phyloP scores from a whole-genome alignment of 2,888 invertebrate species.

The Tillus elongatus region DNA sequence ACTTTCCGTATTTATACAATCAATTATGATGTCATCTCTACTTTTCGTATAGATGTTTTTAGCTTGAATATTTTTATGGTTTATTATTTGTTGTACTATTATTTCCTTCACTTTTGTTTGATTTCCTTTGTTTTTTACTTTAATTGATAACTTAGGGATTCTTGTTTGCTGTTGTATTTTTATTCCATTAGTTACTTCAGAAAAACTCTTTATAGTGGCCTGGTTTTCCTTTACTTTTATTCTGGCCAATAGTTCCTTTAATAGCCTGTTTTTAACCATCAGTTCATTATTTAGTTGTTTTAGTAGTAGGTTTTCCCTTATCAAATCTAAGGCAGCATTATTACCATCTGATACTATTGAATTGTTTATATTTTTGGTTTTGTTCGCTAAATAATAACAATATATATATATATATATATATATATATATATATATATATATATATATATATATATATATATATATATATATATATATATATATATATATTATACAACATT shows the following conservation, averaged over 20 bases:
- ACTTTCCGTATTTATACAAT: conserved; percentile 1
- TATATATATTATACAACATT: too few species aligned
- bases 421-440: too few species aligned
- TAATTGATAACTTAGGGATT: not conserved
- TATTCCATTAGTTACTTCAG: conserved; percentile 1
- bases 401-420: too few species aligned
- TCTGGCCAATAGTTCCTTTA: conserved; percentile 1
- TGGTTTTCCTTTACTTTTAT: not conserved
- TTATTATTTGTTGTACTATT: not conserved
- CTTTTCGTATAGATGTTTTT: not conserved
- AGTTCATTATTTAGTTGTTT: not conserved
- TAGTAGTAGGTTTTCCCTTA: not conserved
- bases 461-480: too few species aligned
- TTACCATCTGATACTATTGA: too few species aligned
- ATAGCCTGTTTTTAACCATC: not conserved
- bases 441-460: too few species aligned
- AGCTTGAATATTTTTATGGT: not conserved
- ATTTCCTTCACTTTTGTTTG: not conserved
- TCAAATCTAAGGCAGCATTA: too few species aligned
- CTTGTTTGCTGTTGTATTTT: not conserved
- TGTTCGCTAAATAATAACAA: too few species aligned
- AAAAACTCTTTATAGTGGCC: not conserved
- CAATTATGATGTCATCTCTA: not conserved
- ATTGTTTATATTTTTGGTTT: too few species aligned
- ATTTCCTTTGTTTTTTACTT: not conserved